Base-by-base conservation (phyloP, 30 jellyfish, hydroid and myxozoan genomes). In the Chironex yamaguchii region DNA sequence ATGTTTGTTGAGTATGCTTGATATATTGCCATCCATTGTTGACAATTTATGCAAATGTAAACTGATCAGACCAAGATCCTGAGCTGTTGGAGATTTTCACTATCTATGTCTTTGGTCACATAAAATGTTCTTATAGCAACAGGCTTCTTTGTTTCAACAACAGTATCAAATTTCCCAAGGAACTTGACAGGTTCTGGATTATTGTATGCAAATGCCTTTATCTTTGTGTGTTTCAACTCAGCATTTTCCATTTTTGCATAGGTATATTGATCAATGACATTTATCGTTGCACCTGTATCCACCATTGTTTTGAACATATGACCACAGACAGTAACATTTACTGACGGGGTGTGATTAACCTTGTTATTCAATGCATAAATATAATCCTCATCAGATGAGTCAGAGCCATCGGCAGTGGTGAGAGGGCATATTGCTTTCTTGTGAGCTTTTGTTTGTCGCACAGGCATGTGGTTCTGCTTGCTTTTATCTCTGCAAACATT, bases 281-380 rank as follows among this genome's bases (percentile, higher is more conserved):
- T 71, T 71, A 71, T 22, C 17, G 85, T 6, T 2, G 85, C 65
- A 34, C 85, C 85, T 1, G 76, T 71, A 28, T 71, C 85, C 2
- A 71, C 85, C 13, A 32, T 35, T 36, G 31, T 36, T 20, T 48
- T 25, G n/a, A 71, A 35, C 11, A 50, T 33, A 17, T 35, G 67
- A 32, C 75, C 75, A 11, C 33, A 34, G 49, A 71, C 85, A 9
- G 76, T 71, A 22, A 71, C 30, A n/a, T 13, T 14, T 1, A 22
- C 85, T 14, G 6, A 21, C 32, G 85, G 85, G 36, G 32, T 71
- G 65, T 34, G 26, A 17, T 22, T 12, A 24, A 2, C 24, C 2
- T 48, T 32, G 2, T 24, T 27, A 36, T 13, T 34, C 31, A 30
- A 1, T 9, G 72, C 85, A 71, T 32, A 21, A 1, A 32, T 6